Percentiles rank a stretch among this genome's conserved stretches.
Conservation (phyloP, 2,113 vertebrate genomes). For the Mugil cephalus region DNA sequence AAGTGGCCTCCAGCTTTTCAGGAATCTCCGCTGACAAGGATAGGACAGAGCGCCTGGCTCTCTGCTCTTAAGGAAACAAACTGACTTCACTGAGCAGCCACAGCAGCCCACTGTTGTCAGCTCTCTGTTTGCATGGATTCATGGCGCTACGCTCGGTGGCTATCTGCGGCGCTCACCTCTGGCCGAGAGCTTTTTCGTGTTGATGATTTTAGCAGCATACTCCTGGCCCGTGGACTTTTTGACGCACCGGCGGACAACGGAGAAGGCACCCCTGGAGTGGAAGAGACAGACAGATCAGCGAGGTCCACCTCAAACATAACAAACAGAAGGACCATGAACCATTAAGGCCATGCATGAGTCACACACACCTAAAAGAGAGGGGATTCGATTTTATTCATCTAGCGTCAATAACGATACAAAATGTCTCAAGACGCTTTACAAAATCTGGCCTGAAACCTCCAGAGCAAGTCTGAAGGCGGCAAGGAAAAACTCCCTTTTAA, state of each 20-base stretch:
- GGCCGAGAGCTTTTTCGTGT: constrained; percentile 98
- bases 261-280: constrained; percentile 94
- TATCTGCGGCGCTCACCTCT: constrained; percentile 87
- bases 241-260: constrained; percentile 95
- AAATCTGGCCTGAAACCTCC: no score
- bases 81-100: constrained; percentile 3
- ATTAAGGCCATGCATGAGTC: constrained; percentile 5
- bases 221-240: constrained; percentile 97
- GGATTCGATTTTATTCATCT: no score
- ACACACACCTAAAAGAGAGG: constrained; percentile 26
- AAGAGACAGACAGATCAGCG: constrained; percentile 40
- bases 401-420: no score
- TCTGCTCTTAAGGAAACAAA: constrained; percentile 53
- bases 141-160: background rate
- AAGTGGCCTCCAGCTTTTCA: constrained; percentile 59
- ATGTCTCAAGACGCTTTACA: no score
- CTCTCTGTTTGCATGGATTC: constrained; percentile 25
- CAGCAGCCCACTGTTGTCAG: constrained; percentile 16
- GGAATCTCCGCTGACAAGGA: constrained; percentile 49
- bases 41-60: background rate
- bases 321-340: background rate
- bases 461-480: no score
- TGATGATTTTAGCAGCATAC: constrained; percentile 99
- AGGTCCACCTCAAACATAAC: constrained; percentile 8
- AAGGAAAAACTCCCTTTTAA: no score